Base-by-base conservation (phyloP, 1,140 invertebrate species). In the Daktulosphaira vitifoliae region DNA sequence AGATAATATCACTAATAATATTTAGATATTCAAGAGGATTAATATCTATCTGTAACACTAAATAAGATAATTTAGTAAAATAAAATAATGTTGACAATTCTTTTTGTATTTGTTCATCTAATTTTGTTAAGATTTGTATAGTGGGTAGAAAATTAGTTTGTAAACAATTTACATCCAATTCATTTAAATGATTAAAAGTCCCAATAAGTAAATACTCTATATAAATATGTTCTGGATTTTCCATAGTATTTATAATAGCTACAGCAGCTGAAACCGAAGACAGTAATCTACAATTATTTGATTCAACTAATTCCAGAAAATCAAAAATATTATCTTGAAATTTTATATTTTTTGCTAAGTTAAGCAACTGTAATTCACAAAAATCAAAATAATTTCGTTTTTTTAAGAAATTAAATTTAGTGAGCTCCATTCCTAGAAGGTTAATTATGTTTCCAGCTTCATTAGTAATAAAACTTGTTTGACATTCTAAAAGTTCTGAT, bases 301-400 rank as follows among this genome's bases (percentile, higher is more conserved):
- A 15, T 9, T 62, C 39, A 15, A 62, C 20, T 9, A 62, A 33
- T 29, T 62, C 56, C 18, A 62, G 8, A 48, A 62, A 62, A 6
- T 62, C 56, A 33, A 33, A 46, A 48, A 48, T 33, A 15, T 29
- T 2, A 1, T 26, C 16, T 62, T 29, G 9, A 20, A 13, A 48
- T 15, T 48, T 25, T 62, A 13, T 3, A 33, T n/a, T 33, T 48
- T 26, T 9, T 20, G 56, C 42, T 11, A 62, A 29, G 26, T 26
- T 46, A 29, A 46, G 25, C 20, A 62, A 48, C 2, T 48, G 16
- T 29, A 29, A n/a, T 48, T 62, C 42, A 20, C 56, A 62, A 62
- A 48, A 62, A 3, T 22, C 20, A 15, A 48, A 62, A 13, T 29
- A 33, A 13, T 48, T 25, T 8, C 23, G 56, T n/a, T 37, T 33